Percentiles rank a stretch among this genome's conserved stretches.
Conservation (phyloP, 2,888 invertebrate genomes). For the Ectemnius continuus region DNA sequence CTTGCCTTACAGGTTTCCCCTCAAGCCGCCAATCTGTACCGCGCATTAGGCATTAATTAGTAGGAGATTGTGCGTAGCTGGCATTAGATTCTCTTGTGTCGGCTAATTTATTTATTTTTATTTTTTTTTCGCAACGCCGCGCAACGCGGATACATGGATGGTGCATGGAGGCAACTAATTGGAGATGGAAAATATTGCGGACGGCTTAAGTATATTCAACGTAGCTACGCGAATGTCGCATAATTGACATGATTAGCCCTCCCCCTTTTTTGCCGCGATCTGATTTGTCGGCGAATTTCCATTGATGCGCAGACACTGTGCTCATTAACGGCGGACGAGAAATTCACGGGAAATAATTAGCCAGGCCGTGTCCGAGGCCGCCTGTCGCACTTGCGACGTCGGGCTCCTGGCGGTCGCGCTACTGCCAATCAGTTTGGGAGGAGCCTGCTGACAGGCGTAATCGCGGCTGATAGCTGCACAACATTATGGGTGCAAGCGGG, state of each 20-base stretch:
- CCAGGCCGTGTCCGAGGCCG: background rate
- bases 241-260: background rate
- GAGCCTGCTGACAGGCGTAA: background rate
- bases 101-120: slow-evolving; percentile 13
- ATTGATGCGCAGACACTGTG: background rate
- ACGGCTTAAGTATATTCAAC: background rate
- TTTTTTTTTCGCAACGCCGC: slow-evolving; percentile 15
- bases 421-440: background rate
- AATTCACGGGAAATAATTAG: slow-evolving; percentile 1
- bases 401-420: background rate
- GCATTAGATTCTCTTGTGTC: slow-evolving; percentile 14
- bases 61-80: slow-evolving; percentile 27
- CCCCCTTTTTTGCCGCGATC: background rate
- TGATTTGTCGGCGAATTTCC: background rate
- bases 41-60: slow-evolving; percentile 26
- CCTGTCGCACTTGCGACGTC: background rate
- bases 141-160: slow-evolving; percentile 14
- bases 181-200: too few relatives aligned
- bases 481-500: background rate
- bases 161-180: slow-evolving; percentile 22
- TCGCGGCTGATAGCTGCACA: background rate
- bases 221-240: background rate
- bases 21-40: slow-evolving; percentile 15
- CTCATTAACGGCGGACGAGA: background rate
- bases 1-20: slow-evolving; percentile 17